phyloP scores from a whole-genome alignment of 2,113 vertebrate genomes.

The Gambusia holbrooki region DNA sequence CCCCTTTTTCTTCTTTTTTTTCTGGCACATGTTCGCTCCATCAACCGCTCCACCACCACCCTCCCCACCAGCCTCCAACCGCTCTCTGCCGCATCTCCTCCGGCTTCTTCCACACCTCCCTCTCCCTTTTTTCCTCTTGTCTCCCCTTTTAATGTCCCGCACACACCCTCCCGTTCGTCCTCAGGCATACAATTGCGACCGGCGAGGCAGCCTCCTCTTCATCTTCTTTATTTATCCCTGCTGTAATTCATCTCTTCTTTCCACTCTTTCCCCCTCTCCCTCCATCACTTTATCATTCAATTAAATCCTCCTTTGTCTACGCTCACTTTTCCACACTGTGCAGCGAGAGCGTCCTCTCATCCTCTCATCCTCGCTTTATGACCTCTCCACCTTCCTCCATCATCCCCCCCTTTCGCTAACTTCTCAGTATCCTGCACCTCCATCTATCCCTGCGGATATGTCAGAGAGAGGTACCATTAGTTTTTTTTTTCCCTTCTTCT shows the following conservation, averaged over 20 bases:
- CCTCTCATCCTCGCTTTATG: conserved; percentile 14
- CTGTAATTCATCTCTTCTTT: conserved; percentile 64
- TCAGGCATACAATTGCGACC: conserved; percentile 63
- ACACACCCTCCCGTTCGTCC: conserved; percentile 57
- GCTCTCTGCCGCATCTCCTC: conserved; percentile 30
- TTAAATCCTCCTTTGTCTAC: conserved; percentile 69
- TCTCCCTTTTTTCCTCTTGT: conserved; percentile 36
- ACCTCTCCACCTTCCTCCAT: conserved; percentile 35
- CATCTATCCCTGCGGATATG: conserved; percentile 43
- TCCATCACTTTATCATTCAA: conserved; percentile 72
- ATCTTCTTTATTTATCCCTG: conserved; percentile 69
- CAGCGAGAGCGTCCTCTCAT: conserved; percentile 11
- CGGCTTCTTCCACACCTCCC: conserved; percentile 31
- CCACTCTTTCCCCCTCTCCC: conserved; percentile 37
- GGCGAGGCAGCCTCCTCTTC: conserved; percentile 36
- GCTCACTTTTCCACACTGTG: conserved; percentile 20
- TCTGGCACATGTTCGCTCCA: conserved; percentile 18
- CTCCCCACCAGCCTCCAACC: conserved; percentile 2
- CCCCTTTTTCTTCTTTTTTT: background rate
- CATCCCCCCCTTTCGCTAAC: conserved; percentile 22
- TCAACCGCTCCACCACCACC: conserved; percentile 13
- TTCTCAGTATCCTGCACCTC: conserved; percentile 44
- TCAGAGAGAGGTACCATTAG: conserved; percentile 53
- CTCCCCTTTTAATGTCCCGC: conserved; percentile 59
- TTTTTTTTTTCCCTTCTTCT: conserved; percentile 19